Percentiles rank a stretch among this genome's conserved stretches.
These are phyloP conservation scores for Brienomyrus brachyistius DNA, from an alignment of 2,113 vertebrate species.

Conservation along the genomic window DNA sequence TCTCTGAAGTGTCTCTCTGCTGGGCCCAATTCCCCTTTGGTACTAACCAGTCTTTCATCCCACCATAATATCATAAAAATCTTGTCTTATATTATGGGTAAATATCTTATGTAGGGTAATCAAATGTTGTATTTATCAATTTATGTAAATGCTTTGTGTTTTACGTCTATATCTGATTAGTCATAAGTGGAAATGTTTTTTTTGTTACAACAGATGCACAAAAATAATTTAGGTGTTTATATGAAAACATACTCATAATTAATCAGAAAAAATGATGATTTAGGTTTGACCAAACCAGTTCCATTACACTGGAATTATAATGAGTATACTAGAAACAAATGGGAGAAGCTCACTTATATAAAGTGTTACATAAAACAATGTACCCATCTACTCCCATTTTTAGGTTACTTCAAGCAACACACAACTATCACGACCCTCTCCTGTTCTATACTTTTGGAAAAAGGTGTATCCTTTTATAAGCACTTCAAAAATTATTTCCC, in stretches of 20 bases:
- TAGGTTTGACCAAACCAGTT: not conserved
- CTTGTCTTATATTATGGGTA: not conserved
- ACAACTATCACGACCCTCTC: not conserved
- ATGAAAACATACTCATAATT: not conserved
- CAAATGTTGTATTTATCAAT: not conserved
- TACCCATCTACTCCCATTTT: constrained; percentile 3
- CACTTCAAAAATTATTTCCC: not conserved
- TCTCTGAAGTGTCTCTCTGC: not conserved
- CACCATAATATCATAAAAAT: not conserved
- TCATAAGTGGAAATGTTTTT: not conserved
- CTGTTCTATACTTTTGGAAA: not conserved
- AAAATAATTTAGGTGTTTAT: not conserved
- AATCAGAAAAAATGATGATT: not conserved
- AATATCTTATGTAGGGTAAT: not conserved
- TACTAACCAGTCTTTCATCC: not conserved
- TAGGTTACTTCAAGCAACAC: not conserved
- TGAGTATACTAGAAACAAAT: not conserved
- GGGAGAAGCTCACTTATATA: constrained; percentile 41
- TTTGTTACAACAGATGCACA: not conserved
- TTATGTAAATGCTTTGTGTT: not conserved
- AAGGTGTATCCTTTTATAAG: not conserved
- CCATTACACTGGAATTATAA: not conserved
- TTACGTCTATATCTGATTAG: not conserved
- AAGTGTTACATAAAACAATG: constrained; percentile 51
- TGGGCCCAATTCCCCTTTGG: not conserved